phyloP scores from a whole-genome alignment of 2,888 invertebrate species.

The Helleia helle region DNA sequence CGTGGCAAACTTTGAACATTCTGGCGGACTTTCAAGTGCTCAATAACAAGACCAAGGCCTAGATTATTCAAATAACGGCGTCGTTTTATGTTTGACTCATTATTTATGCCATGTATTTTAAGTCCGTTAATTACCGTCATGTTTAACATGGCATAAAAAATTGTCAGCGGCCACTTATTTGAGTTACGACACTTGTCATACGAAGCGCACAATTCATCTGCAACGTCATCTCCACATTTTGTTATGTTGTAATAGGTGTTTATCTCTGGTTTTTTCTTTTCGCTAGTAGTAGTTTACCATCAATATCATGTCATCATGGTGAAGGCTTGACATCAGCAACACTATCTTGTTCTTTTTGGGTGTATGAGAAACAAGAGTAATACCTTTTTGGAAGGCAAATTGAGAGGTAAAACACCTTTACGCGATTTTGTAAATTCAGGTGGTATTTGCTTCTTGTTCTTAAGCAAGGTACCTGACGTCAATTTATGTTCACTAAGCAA shows the following conservation, averaged over 20 bases:
- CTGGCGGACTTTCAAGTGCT: conserved; percentile 11
- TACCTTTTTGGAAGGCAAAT: conserved; percentile 17
- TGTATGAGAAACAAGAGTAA: conserved; percentile 12
- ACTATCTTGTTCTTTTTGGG: neutral
- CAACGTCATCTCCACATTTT: conserved; percentile 14
- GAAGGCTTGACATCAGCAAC: conserved; percentile 8
- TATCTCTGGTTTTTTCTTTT: conserved; percentile 14
- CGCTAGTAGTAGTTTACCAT: too few relatives aligned
- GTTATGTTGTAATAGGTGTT: conserved; percentile 13
- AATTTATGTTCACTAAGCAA: conserved; percentile 15
- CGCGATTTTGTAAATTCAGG: conserved; percentile 11
- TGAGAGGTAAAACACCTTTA: conserved; percentile 5
- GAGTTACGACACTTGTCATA: conserved; percentile 13
- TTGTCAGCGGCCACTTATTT: conserved; percentile 13
- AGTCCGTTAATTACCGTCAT: conserved; percentile 10
- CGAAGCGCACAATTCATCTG: conserved; percentile 8
- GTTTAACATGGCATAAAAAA: conserved; percentile 11
- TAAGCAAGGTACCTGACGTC: conserved; percentile 21
- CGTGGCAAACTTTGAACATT: conserved; percentile 9
- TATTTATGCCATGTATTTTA: conserved; percentile 2
- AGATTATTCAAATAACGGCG: conserved; percentile 10
- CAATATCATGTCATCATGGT: conserved; percentile 7
- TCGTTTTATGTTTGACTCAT: conserved; percentile 6
- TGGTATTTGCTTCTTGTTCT: conserved; percentile 20
- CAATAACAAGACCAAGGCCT: conserved; percentile 11